These are phyloP conservation scores for Apeltes quadracus DNA, from an alignment of 2,113 vertebrate species.

Conservation along the genomic window DNA sequence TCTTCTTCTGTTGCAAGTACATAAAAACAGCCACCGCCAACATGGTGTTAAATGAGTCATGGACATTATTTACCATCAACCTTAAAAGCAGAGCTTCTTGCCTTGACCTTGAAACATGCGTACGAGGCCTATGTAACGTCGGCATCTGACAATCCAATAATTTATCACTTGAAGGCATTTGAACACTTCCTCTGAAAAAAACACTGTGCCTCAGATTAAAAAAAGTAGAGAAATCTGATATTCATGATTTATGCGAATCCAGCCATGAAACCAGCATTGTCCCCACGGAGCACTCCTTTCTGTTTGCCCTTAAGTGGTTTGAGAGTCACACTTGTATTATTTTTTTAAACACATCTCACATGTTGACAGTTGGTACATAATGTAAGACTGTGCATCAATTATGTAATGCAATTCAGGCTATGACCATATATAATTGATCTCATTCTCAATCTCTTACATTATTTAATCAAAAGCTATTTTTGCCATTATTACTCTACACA, in stretches of 20 bases:
- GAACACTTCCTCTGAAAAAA: constrained; percentile 58
- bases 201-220: constrained; percentile 47
- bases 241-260: constrained; percentile 60
- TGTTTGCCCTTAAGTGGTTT: constrained; percentile 73
- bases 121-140: constrained; percentile 47
- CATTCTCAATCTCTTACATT: constrained; percentile 76
- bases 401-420: constrained; percentile 80
- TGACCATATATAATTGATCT: constrained; percentile 78
- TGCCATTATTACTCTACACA: constrained; percentile 66
- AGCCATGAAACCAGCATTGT: constrained; percentile 57
- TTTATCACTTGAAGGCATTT: constrained; percentile 55
- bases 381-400: constrained; percentile 78
- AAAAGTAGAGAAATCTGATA: constrained; percentile 38
- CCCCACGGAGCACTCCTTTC: constrained; percentile 51
- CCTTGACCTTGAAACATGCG: constrained; percentile 21
- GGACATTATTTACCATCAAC: neutral
- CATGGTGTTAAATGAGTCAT: constrained; percentile 17
- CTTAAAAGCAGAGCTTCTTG: constrained; percentile 8
- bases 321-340: constrained; percentile 73
- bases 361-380: constrained; percentile 80
- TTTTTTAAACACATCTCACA: constrained; percentile 77
- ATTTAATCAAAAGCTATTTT: constrained; percentile 75
- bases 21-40: constrained; percentile 19
- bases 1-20: constrained; percentile 8
- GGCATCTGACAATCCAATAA: constrained; percentile 67